A percentile compares a stretch with the other conserved stretches of the same genome.
phyloP scores from a whole-genome alignment of 2,888 invertebrate species.

The Pyrrhia umbra region DNA sequence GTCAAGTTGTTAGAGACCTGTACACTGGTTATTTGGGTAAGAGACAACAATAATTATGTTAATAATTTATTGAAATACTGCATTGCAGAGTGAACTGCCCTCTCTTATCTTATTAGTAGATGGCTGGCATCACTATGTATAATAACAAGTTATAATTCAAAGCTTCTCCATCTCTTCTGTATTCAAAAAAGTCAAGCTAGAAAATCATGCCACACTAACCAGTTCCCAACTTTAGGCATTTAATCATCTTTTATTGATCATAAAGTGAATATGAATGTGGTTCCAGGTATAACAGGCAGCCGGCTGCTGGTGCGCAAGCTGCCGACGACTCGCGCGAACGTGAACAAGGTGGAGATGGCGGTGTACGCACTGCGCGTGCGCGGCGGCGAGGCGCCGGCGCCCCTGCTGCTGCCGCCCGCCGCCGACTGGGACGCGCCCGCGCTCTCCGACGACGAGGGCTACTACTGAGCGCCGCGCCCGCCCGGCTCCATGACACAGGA shows the following conservation, averaged over 20 bases:
- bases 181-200: too few species aligned
- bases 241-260: too few species aligned
- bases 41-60: conserved; percentile 49
- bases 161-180: too few species aligned
- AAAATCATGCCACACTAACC: too few species aligned
- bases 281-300: conserved; percentile 74
- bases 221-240: too few species aligned
- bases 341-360: conserved; percentile 95
- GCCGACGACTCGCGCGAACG: conserved; percentile 93
- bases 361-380: conserved; percentile 95
- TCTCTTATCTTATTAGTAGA: too few species aligned
- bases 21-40: conserved; percentile 91
- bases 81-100: too few species aligned
- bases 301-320: conserved; percentile 92
- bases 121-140: too few species aligned
- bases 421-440: conserved; percentile 61
- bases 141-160: too few species aligned
- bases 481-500: not conserved
- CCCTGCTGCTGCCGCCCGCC: conserved; percentile 70
- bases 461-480: conserved; percentile 61
- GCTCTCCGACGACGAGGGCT: conserved; percentile 80
- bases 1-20: conserved; percentile 92
- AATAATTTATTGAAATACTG: too few species aligned
- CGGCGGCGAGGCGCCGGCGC: conserved; percentile 94
- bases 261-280: not conserved